Conservation (phyloP, 2,888 invertebrate genomes). For the Eupsilia transversa region DNA sequence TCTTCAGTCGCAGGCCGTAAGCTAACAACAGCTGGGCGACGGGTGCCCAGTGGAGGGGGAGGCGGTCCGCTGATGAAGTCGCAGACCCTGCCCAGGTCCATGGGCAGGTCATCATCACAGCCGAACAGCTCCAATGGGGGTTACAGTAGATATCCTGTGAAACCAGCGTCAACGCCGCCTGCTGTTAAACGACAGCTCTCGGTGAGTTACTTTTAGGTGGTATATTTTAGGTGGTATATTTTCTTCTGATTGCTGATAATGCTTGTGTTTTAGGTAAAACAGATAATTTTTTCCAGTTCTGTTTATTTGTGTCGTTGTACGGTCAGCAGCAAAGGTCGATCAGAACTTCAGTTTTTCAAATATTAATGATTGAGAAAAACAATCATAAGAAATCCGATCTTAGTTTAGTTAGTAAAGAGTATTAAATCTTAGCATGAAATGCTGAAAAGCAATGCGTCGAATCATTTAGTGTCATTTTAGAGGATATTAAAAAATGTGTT, state of each 20-base stretch:
- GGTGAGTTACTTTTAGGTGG: slow-evolving; percentile 78
- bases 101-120: slow-evolving; percentile 92
- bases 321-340: too few relatives aligned
- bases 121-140: slow-evolving; percentile 89
- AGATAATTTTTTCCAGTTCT: not conserved
- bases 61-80: slow-evolving; percentile 94
- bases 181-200: slow-evolving; percentile 96
- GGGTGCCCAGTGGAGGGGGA: slow-evolving; percentile 90
- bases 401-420: too few relatives aligned
- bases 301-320: too few relatives aligned
- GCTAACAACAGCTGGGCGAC: slow-evolving; percentile 93
- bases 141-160: slow-evolving; percentile 87
- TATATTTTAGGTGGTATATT: not conserved
- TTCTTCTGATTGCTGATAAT: slow-evolving; percentile 25
- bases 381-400: too few relatives aligned
- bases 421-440: too few relatives aligned
- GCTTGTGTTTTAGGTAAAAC: not conserved
- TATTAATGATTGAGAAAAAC: too few relatives aligned
- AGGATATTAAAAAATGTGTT: too few relatives aligned
- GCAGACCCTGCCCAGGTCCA: slow-evolving; percentile 96
- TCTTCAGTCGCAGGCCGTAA: slow-evolving; percentile 94
- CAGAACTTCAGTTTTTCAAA: too few relatives aligned
- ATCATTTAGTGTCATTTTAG: too few relatives aligned
- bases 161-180: slow-evolving; percentile 95
- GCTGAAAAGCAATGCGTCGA: too few relatives aligned